These are phyloP conservation scores for Scotopteryx bipunctaria DNA, from an alignment of 2,888 invertebrate species.

Conservation along the genomic window DNA sequence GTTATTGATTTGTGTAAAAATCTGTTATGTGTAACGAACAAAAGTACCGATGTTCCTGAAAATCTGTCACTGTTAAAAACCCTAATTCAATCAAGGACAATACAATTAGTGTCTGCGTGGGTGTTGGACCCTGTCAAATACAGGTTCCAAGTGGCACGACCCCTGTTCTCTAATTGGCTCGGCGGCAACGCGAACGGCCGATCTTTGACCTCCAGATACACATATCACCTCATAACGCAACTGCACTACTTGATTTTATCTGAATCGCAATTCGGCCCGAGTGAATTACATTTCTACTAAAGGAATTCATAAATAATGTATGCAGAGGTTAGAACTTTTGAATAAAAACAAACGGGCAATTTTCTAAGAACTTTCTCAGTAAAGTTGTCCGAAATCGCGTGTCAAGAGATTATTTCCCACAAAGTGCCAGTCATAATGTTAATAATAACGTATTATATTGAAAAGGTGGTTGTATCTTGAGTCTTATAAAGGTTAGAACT, in stretches of 20 bases:
- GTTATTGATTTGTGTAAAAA: too few relatives aligned
- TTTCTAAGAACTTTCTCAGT: conserved; percentile 10
- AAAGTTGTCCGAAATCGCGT: conserved; percentile 45
- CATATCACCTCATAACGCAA: conserved; percentile 59
- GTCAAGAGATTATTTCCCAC: conserved; percentile 40
- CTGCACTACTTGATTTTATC: conserved; percentile 41
- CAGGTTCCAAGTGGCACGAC: conserved; percentile 63
- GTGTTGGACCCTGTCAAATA: conserved; percentile 63
- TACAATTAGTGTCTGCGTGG: conserved; percentile 55
- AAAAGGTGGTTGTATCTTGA: conserved; percentile 8
- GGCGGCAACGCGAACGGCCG: conserved; percentile 69
- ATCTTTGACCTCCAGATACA: conserved; percentile 74
- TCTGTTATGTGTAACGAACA: conserved; percentile 2
- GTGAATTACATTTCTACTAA: conserved; percentile 18
- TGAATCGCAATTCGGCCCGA: conserved; percentile 22
- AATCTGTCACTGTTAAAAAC: conserved; percentile 13
- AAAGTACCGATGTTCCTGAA: conserved; percentile 5
- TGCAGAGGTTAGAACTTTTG: background rate
- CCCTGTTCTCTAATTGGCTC: conserved; percentile 72
- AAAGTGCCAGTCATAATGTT: conserved; percentile 25
- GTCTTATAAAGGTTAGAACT: too few relatives aligned
- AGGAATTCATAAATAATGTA: background rate
- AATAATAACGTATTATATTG: conserved; percentile 20
- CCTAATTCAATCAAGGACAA: conserved; percentile 20
- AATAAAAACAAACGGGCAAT: background rate